Conservation (phyloP, 2,888 invertebrate genomes). For the Nemoura dubitans region DNA sequence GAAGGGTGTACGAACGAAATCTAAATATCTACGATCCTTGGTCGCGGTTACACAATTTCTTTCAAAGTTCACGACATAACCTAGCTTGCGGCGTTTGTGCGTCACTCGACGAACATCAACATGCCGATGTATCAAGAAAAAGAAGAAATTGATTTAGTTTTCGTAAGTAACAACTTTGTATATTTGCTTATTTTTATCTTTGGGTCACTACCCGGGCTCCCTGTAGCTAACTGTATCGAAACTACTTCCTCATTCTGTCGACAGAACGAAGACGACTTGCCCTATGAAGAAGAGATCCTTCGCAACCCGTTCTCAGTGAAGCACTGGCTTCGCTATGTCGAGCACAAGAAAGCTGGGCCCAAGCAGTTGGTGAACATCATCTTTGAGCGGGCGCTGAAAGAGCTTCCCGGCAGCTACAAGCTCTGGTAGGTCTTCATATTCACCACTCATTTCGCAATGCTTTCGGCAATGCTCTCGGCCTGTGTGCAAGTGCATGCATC, state of each 20-base stretch:
- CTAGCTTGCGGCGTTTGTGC: too few relatives aligned
- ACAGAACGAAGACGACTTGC: constrained; percentile 92
- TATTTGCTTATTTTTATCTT: neutral
- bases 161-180: constrained; percentile 33
- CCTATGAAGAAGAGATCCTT: constrained; percentile 98
- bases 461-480: too few relatives aligned
- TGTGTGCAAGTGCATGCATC: too few relatives aligned
- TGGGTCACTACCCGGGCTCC: too few relatives aligned
- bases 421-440: constrained; percentile 82
- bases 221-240: too few relatives aligned
- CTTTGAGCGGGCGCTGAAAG: constrained; percentile 95
- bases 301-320: constrained; percentile 97
- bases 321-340: constrained; percentile 97
- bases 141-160: constrained; percentile 40
- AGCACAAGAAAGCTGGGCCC: constrained; percentile 89
- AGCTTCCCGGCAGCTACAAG: constrained; percentile 95
- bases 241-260: too few relatives aligned
- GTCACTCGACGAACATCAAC: too few relatives aligned
- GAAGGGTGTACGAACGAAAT: too few relatives aligned
- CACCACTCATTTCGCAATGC: neutral
- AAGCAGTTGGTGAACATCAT: constrained; percentile 87
- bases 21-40: too few relatives aligned
- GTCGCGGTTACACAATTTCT: too few relatives aligned
- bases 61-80: too few relatives aligned
- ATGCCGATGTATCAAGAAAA: constrained; percentile 40